Base-by-base conservation (phyloP, 1,140 invertebrate genomes). In the Choristoneura fumiferana region DNA sequence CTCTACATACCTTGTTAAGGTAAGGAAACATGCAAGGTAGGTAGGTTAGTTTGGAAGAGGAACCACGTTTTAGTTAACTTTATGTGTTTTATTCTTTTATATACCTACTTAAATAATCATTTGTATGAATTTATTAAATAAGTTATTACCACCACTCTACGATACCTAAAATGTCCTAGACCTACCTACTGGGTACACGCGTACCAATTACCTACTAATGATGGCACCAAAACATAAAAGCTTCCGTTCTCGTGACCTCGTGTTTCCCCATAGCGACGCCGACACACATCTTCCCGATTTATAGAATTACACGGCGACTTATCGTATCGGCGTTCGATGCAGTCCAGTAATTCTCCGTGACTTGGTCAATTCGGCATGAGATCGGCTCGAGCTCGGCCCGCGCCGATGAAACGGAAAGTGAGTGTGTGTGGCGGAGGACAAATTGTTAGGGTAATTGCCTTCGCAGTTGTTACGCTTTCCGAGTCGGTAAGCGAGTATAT, bases 221-320 rank as follows among this genome's bases (percentile, higher is more conserved):
- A 34, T 6, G 8, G 34, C 12, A 36, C 33, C 33, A 9, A 18
- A 14, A 53, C 12, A 53, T 54, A 14, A 12, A 45, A 22, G 22
- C 10, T 10, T 15, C 9, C 5, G 17, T 40, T 15, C 40, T 5
- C 53, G 34, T 13, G 33, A 12, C 34, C 22, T 52, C 14, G 38
- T 40, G 14, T 9, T 39, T 17, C 35, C 35, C 35, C 35, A 18
- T 54, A 14, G 33, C 13, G 34, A 76, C 76, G 79, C 80, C 36
- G 34, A 76, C 76, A 81, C 80, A 81, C 71, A 66, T 78, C 67
- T 62, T 58, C 49, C 60, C 54, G 55, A 49, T 68, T 81, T 70
- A 75, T 73, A 73, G 64, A 81, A 81, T 84, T 76, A 74, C 66
- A 76, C 58, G 73, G 68, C 65, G 40, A 55, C 61, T 74, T 82